Base-by-base conservation (phyloP, 2,797 vertebrate species). In the Gadopsis marmoratus region DNA sequence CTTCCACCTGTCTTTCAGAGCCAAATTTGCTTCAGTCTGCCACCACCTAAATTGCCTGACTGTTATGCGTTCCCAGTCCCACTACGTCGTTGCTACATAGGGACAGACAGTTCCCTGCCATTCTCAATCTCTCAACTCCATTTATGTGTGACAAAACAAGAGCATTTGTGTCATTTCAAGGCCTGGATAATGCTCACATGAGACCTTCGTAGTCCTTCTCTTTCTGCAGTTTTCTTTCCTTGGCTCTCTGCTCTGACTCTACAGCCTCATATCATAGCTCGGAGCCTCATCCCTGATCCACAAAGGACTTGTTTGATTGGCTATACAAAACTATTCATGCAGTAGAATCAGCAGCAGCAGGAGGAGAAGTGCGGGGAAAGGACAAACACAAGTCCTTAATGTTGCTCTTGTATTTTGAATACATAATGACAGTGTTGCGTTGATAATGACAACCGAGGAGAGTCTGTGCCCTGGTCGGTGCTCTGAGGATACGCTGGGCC, bases 161-260 rank as follows among this genome's bases (percentile, higher is more conserved):
- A 85, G 26, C 67, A 71, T 50, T 33, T 17, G 14, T 62, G 76
- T 74, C 26, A n/a, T 74, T 83, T 78, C 39, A 43, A 47, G n/a
- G 58, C 43, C 33, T 39, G 35, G 31, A 60, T 58, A 53, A 72
- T 55, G 23, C 60, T 80, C 60, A 58, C 71, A 64, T 60, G 17
- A 71, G 2, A 11, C 37, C n/a, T 71, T 74, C 45, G 26, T 47
- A 69, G 37, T 68, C 68, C 17, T 77, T 37, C 23, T 41, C 37
- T 43, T 56, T 33, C 53, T 75, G 39, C 39, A 68, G 8, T 55
- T 50, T 72, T 64, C 35, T 37, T 33, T 50, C 23, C 62, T 35
- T 8, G 0, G 7, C 23, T 66, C 23, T 56, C 13, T 21, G 50
- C 39, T 66, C 35, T 69, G 43, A 41, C 48, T 71, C 35, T n/a